Base-by-base conservation (phyloP, 37 sponge, comb jelly and placozoan species). In the Beroe ovata region DNA sequence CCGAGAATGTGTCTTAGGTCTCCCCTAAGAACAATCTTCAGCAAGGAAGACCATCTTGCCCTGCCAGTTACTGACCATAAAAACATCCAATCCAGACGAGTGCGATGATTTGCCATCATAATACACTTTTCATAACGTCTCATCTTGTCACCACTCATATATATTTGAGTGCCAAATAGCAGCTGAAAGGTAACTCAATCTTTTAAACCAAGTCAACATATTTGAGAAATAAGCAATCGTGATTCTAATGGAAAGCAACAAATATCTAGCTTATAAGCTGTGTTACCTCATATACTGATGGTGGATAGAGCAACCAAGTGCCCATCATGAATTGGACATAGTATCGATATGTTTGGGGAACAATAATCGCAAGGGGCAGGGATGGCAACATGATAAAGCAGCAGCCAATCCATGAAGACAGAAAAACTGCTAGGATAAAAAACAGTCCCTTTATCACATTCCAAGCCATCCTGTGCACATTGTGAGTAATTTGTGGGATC, bases 1-100 rank as follows among this genome's bases (percentile, higher is more conserved):
- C 77, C 72, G 23, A 93, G 93, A 0, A 95, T 29, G 29, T 89
- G 92, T 58, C 94, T 95, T 2, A 95, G 88, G 16, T 93, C 61
- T 0, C 91, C 60, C 88, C 94, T 92, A 16, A 95, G 81, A 20
- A 95, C 91, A 18, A 95, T 94, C 90, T 92, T 94, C 35, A 95
- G 30, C 60, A 89, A 91, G 60, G 92, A 72, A 8, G 64, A 60
- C 89, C 39, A 36, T 36, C 62, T 18, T 22, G 62, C 62, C 37
- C 89, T 25, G 8, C 64, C 64, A 36, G 89, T 63, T 23, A 89
- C 89, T 19, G 89, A 60, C 94, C 94, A 96, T 3, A 94, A 37
- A 39, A 95, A 93, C 91, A 95, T 54, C 97, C 97, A 96, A 69
- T 96, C 97, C 62, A 95, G 92, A 22, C 95, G 63, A 34, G 97